Evolutionary conservation across 2,888 invertebrate genomes (phyloP).

Genomic region (Sthenelais limicola): DNA sequence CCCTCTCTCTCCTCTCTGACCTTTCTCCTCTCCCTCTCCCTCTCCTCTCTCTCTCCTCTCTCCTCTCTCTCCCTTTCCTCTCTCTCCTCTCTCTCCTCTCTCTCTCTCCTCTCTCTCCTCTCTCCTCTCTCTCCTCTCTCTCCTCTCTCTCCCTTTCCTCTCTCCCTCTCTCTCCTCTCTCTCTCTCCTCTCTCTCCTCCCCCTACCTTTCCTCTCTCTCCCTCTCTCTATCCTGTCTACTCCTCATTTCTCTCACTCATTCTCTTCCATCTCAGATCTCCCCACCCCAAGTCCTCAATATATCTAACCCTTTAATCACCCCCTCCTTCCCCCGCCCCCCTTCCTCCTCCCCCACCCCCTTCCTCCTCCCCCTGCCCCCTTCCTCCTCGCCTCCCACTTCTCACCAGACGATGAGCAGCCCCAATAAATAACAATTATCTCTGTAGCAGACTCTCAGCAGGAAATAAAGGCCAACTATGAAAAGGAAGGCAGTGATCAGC

Average conservation of each 20-base stretch:
- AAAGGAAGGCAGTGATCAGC: background rate
- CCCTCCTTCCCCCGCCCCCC: background rate
- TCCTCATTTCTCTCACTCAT: background rate
- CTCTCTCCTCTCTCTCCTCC: constrained; percentile 1
- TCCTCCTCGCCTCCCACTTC: background rate
- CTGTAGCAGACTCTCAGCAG: no score
- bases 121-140: background rate
- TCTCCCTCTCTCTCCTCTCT: background rate
- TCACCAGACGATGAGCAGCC: background rate
- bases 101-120: background rate
- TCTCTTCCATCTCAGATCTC: background rate
- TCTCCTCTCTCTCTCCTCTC: background rate
- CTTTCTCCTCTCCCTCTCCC: background rate
- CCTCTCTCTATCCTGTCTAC: background rate
- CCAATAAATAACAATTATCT: no score
- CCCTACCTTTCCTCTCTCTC: background rate
- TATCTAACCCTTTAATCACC: no score
- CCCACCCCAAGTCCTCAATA: background rate
- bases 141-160: background rate
- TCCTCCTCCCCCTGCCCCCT: background rate
- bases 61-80: background rate
- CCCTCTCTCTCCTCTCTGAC: background rate
- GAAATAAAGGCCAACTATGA: background rate
- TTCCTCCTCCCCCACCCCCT: background rate
- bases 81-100: background rate